phyloP scores from a whole-genome alignment of 2,888 invertebrate genomes.

The Mayetiola destructor region DNA sequence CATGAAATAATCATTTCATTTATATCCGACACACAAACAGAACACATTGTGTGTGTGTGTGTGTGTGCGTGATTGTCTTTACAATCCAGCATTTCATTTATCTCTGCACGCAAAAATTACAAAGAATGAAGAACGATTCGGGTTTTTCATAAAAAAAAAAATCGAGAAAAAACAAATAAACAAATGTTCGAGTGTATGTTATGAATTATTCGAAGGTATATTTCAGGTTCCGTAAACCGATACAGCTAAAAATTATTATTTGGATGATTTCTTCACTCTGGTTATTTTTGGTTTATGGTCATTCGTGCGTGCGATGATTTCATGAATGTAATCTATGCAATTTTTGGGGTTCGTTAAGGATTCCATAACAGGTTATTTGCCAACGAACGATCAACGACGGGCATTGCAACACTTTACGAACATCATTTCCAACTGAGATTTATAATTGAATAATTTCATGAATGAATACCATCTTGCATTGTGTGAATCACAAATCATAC shows the following conservation, averaged over 20 bases:
- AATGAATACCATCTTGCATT: slow-evolving; percentile 4
- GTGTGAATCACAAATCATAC: no score
- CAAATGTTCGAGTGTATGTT: no score
- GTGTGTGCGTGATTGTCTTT: background rate
- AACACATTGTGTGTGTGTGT: background rate
- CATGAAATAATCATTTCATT: slow-evolving; percentile 12
- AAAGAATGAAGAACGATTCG: background rate
- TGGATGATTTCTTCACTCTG: no score
- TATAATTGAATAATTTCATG: slow-evolving; percentile 1
- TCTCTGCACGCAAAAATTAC: background rate
- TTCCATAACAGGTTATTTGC: background rate
- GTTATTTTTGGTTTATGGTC: no score
- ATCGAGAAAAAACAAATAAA: background rate
- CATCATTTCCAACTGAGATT: no score
- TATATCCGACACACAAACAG: slow-evolving; percentile 5
- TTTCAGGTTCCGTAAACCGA: no score
- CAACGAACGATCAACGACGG: background rate
- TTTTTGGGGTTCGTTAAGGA: background rate
- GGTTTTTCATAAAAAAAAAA: background rate
- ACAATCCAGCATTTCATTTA: background rate
- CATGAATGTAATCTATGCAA: slow-evolving; percentile 1
- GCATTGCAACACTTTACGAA: no score
- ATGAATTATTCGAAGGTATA: no score
- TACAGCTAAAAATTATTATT: no score
- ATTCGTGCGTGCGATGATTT: no score